Base-by-base conservation (phyloP, 2,113 vertebrate species). In the Sula dactylatra region DNA sequence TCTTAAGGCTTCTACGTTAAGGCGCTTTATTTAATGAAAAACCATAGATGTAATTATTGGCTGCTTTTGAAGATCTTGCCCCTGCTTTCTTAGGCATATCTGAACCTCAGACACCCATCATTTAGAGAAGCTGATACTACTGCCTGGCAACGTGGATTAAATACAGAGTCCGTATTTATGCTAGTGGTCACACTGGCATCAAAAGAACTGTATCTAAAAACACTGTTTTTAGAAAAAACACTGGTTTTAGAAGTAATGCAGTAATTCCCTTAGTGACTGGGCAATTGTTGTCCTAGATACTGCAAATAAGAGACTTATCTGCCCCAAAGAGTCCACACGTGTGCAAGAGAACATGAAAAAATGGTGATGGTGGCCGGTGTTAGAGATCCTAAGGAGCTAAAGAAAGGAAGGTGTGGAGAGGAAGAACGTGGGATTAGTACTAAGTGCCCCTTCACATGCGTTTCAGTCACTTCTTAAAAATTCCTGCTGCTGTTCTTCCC, bases 381-480 rank as follows among this genome's bases (percentile, higher is more conserved):
- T 49, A 12, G 52, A 40, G 19, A 42, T 9, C 44, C 80, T 26
- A 2, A 8, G 47, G 47, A 36, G 25, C 18, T 19, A 6, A 36
- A 16, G 22, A 9, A 56, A 34, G 66, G 34, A 1, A 62, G 7
- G 27, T 1, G 21, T 32, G 54, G 54, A 34, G 45, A 47, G 36
- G 20, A 20, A 32, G 49, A 73, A 26, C 4, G 26, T 36, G 8
- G 19, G 83, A 59, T 34, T 10, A 7, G 34, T 4, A 24, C 34
- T 3, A 0, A 11, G 29, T 14, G 64, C 21, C 44, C 20, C 47
- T 49, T 58, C 6, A 4, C 6, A 1, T 10, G 38, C 5, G 45
- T 73, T 88, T 24, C 64, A 44, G 72, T 44, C 7, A 2, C 44
- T 49, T 44, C 74, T 49, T 44, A 22, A 27, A 17, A 59, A 88